These are phyloP conservation scores for Machimus rusticus DNA, from an alignment of 2,888 invertebrate species.

Conservation along the genomic window DNA sequence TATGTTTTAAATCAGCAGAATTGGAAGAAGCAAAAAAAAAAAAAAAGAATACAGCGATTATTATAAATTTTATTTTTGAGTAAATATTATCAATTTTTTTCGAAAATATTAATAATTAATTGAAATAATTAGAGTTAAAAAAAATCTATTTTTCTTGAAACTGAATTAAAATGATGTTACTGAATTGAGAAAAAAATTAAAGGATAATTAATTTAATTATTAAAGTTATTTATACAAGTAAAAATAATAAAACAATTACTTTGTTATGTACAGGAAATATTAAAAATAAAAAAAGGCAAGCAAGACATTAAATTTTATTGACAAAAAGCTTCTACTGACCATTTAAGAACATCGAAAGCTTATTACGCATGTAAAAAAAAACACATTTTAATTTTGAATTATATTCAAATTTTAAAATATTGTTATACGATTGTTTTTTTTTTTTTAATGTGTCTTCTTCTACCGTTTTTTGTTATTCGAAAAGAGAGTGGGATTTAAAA, in stretches of 20 bases:
- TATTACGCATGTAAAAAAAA: background rate
- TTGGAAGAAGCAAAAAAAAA: background rate
- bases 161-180: background rate
- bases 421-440: background rate
- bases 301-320: background rate
- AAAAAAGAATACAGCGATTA: background rate
- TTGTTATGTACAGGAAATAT: background rate
- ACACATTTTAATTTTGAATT: no score
- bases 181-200: background rate
- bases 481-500: background rate
- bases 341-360: constrained; percentile 41
- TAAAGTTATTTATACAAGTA: background rate
- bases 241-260: constrained; percentile 10
- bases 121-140: no score
- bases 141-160: background rate
- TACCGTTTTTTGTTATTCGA: background rate
- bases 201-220: no score
- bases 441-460: background rate
- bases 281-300: background rate
- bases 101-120: no score
- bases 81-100: background rate
- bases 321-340: constrained; percentile 30
- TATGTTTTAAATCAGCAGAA: background rate
- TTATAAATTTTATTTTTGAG: background rate
- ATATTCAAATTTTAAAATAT: no score